These are phyloP conservation scores for Marronus borbonicus DNA, from an alignment of 2,888 invertebrate genomes.

Conservation along the genomic window DNA sequence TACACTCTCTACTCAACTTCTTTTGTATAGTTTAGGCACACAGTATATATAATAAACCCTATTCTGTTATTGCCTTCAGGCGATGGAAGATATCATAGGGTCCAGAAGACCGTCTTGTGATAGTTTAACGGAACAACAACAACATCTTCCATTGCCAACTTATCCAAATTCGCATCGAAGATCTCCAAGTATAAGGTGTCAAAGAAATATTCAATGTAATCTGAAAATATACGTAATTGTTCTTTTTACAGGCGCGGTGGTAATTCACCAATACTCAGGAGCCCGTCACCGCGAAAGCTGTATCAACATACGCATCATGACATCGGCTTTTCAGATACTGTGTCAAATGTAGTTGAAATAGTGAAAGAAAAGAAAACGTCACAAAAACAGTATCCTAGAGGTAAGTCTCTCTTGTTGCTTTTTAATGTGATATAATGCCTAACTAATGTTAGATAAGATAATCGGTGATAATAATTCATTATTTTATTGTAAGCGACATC, in stretches of 20 bases:
- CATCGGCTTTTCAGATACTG: conserved; percentile 97
- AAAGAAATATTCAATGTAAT: not conserved
- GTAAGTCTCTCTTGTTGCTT: conserved; percentile 57
- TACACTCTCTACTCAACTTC: conserved; percentile 15
- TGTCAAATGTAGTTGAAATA: conserved; percentile 96
- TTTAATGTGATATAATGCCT: not conserved
- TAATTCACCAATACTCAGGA: conserved; percentile 73
- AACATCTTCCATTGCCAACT: conserved; percentile 80
- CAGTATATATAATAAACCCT: not conserved
- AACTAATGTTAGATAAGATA: too few species aligned
- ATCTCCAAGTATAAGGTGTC: conserved; percentile 87
- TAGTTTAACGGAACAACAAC: conserved; percentile 78
- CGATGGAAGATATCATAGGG: conserved; percentile 84
- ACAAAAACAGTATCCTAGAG: conserved; percentile 70
- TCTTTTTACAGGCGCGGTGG: conserved; percentile 68
- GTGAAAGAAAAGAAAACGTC: conserved; percentile 83
- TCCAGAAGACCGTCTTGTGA: conserved; percentile 84
- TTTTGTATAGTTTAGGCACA: conserved; percentile 13
- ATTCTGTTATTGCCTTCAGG: conserved; percentile 70
- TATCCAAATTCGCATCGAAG: conserved; percentile 84
- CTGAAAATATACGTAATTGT: not conserved
- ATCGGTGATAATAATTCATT: too few species aligned
- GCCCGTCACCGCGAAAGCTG: conserved; percentile 78
- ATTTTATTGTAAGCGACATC: too few species aligned
- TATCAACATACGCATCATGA: conserved; percentile 87